Conservation (phyloP, 2,113 vertebrate species). For the Dinomys branickii region DNA sequence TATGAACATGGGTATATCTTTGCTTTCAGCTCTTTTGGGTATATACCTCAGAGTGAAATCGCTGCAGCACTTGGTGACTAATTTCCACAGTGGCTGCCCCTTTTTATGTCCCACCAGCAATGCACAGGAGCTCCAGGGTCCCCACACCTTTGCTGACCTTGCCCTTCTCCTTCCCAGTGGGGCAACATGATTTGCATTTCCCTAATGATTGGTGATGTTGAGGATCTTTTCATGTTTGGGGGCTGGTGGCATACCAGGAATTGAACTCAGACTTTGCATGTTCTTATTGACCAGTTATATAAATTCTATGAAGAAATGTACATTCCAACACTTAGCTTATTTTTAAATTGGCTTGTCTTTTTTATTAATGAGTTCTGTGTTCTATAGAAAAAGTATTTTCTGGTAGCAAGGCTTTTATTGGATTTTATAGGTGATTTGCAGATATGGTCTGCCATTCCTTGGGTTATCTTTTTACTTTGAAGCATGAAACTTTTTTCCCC, state of each 20-base stretch:
- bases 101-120: not conserved
- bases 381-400: not conserved
- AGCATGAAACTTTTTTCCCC: not conserved
- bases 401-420: not conserved
- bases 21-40: not conserved
- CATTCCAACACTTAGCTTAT: not conserved
- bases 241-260: too few relatives aligned
- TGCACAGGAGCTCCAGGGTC: not conserved
- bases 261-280: not conserved
- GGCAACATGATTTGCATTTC: not conserved
- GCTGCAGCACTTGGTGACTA: not conserved
- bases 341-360: not conserved
- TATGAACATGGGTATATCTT: not conserved
- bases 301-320: not conserved
- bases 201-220: not conserved
- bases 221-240: not conserved
- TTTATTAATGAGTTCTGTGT: not conserved
- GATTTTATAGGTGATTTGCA: not conserved
- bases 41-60: not conserved
- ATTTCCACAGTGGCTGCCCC: not conserved
- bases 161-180: not conserved
- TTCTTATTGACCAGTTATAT: not conserved
- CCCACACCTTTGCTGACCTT: not conserved
- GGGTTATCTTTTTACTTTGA: not conserved
- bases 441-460: not conserved